Evolutionary conservation across 2,888 invertebrate genomes (phyloP).

Genomic region (Agapostemon virescens): DNA sequence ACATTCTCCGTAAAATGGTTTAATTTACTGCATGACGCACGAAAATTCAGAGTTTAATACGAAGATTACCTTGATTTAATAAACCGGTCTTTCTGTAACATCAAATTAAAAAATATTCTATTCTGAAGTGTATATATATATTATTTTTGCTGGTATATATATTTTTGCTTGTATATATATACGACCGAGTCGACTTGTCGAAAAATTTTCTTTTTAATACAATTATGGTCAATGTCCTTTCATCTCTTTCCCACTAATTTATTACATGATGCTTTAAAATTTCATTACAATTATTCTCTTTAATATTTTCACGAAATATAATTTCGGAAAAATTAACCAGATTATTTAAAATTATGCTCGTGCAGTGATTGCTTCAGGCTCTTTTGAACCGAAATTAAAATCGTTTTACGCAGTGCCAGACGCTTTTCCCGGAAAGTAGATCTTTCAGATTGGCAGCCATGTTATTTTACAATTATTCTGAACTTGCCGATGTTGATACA

Average conservation of each 20-base stretch:
- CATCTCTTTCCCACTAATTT: not conserved
- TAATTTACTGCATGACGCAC: constrained; percentile 15
- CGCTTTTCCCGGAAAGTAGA: not conserved
- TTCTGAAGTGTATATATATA: not conserved
- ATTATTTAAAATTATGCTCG: not conserved
- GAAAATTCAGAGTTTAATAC: constrained; percentile 14
- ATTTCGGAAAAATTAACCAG: not conserved
- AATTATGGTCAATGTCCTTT: not conserved
- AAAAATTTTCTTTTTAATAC: not conserved
- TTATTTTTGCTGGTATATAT: too few species aligned
- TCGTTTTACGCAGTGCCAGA: not conserved
- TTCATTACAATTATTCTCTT: not conserved
- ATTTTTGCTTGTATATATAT: too few species aligned
- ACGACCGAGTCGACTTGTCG: not conserved
- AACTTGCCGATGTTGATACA: not conserved
- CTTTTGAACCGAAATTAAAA: not conserved
- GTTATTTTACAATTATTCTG: not conserved
- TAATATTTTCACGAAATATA: not conserved
- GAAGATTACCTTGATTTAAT: constrained; percentile 10
- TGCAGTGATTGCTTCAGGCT: not conserved
- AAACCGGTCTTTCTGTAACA: not conserved
- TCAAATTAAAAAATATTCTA: not conserved
- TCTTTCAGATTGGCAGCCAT: not conserved
- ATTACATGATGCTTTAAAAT: not conserved
- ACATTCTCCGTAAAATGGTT: constrained; percentile 17